phyloP scores from a whole-genome alignment of 2,888 invertebrate species.

The Pandemis heparana region DNA sequence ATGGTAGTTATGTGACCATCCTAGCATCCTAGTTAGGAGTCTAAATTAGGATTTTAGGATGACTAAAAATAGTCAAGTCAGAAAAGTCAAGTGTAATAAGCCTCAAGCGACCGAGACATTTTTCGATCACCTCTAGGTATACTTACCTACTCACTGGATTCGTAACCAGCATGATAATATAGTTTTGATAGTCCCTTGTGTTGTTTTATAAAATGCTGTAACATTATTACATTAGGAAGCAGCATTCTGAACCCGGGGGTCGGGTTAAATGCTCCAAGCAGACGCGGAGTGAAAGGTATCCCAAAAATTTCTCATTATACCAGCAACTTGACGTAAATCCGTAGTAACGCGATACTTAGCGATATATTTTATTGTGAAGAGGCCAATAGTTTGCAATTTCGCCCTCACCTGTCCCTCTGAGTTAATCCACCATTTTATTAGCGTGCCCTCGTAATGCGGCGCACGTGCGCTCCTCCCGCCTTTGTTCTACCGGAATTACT shows the following conservation, averaged over 20 bases:
- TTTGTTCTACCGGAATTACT: slow-evolving; percentile 79
- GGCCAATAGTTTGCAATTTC: slow-evolving; percentile 82
- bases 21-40: too few species aligned
- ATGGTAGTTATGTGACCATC: too few species aligned
- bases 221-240: slow-evolving; percentile 22
- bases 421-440: slow-evolving; percentile 83
- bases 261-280: slow-evolving; percentile 23
- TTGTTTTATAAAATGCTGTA: slow-evolving; percentile 15
- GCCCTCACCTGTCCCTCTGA: slow-evolving; percentile 78
- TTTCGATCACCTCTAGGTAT: too few species aligned
- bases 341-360: slow-evolving; percentile 59
- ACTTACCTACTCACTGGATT: too few species aligned
- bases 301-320: slow-evolving; percentile 58
- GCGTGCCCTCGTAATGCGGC: slow-evolving; percentile 73
- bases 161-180: background rate
- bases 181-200: background rate
- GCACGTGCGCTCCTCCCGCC: slow-evolving; percentile 76
- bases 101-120: too few species aligned
- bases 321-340: slow-evolving; percentile 65
- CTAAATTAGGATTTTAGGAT: too few species aligned
- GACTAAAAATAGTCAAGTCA: too few species aligned
- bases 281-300: slow-evolving; percentile 27
- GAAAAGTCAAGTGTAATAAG: too few species aligned
- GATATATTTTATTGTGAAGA: slow-evolving; percentile 69
- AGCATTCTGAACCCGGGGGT: slow-evolving; percentile 28